A percentile compares a stretch with the other conserved stretches of the same genome.
Conservation (phyloP, 2,888 invertebrate genomes). For the Antheraea yamamai region DNA sequence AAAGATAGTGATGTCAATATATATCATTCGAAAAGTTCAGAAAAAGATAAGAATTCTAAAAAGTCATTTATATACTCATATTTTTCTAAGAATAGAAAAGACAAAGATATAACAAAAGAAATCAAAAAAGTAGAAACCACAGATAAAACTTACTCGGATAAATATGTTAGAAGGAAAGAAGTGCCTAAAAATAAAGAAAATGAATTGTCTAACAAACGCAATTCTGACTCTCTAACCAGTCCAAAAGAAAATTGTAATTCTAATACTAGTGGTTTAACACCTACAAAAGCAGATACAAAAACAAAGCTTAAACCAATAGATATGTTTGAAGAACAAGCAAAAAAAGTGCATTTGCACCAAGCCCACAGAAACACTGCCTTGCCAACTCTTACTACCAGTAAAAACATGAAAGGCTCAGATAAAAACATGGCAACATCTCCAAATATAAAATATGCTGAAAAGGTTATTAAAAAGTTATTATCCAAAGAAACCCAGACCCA, state of each 20-base stretch:
- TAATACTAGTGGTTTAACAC: conserved; percentile 37
- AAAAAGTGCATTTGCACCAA: conserved; percentile 55
- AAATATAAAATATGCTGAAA: conserved; percentile 42
- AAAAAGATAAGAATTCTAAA: conserved; percentile 47
- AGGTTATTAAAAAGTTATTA: conserved; percentile 49
- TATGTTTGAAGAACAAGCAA: conserved; percentile 65
- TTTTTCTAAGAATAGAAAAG: conserved; percentile 44
- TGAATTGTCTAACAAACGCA: conserved; percentile 46
- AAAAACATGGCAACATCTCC: conserved; percentile 40
- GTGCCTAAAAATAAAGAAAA: conserved; percentile 47
- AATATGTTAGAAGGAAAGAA: conserved; percentile 72
- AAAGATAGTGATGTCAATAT: conserved; percentile 45
- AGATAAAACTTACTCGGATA: conserved; percentile 63
- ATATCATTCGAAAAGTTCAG: conserved; percentile 42
- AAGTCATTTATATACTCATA: conserved; percentile 54
- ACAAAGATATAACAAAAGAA: conserved; percentile 47
- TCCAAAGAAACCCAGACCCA: conserved; percentile 58
- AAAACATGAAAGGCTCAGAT: conserved; percentile 38
- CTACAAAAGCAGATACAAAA: conserved; percentile 56
- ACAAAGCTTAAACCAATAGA: conserved; percentile 65
- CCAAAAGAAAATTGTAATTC: conserved; percentile 51
- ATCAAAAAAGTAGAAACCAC: conserved; percentile 42
- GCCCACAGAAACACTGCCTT: conserved; percentile 63
- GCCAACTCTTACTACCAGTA: conserved; percentile 36
- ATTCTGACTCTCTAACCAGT: conserved; percentile 51